Base-by-base conservation (phyloP, 2,113 vertebrate genomes). In the Tenrec ecaudatus region DNA sequence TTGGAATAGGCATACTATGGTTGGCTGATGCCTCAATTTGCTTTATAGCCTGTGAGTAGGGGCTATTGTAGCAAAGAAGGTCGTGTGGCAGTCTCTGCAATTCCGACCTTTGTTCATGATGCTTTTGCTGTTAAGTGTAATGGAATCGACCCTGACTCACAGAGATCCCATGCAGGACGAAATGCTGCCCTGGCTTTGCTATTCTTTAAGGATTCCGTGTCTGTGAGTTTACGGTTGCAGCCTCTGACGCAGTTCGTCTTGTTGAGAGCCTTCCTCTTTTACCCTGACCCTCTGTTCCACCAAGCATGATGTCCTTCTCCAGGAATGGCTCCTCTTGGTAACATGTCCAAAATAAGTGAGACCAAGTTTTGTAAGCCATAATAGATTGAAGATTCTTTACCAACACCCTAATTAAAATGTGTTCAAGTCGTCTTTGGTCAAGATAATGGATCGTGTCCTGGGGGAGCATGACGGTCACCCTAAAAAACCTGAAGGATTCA, bases 1-100 rank as follows among this genome's bases (percentile, higher is more conserved):
- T 0, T 27, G 57, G 25, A 19, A 66, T 31, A 40, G 33, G 43
- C 22, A 0, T 0, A 0, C 19, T 20, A 17, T n/a, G 2, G 2
- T 36, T 80, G 31, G 15, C 20, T 15, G 36, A 81, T 22, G 3
- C 1, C 33, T 29, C 3, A 9, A 1, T 25, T 19, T 62, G n/a
- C 16, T 43, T 33, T 16, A 0, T 3, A 29, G 33, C 25, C 57
- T 78, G 14, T 19, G 27, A 15, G 17, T 75, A 15, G 58, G 22
- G 86, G 71, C 33, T 62, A 0, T 12, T 8, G 8, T 10, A 25
- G 22, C 2, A 9, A 25, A 22, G 16, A 73, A 47, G 33, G 12
- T 53, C 7, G 14, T 8, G 5, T 0, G 17, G 53, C 71, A 64
- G 38, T 27, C 10, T 78, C 77, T 22, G 14, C 69, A 89, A 40